Conservation (phyloP, 2,888 invertebrate genomes). For the Drosophila lutescens region DNA sequence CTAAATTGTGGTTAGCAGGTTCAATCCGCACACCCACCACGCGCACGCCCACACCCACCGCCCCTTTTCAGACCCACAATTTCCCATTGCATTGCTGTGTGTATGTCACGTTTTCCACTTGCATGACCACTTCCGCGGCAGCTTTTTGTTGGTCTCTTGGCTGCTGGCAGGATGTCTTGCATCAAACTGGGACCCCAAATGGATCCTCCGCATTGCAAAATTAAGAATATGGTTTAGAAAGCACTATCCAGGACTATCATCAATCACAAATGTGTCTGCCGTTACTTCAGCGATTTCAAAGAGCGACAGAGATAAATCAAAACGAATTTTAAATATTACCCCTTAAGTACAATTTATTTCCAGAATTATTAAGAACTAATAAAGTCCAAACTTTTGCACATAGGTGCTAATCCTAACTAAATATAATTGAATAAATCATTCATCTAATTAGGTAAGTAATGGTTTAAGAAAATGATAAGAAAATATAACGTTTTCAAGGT, state of each 20-base stretch:
- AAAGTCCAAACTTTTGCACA: no score
- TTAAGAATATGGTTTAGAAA: constrained; percentile 5
- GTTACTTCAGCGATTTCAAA: not conserved
- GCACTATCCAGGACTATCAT: not conserved
- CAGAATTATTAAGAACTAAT: no score
- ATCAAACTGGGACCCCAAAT: not conserved
- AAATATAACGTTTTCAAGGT: no score
- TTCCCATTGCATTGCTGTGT: constrained; percentile 13
- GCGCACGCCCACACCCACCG: not conserved
- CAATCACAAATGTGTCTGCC: not conserved
- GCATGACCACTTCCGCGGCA: constrained; percentile 52
- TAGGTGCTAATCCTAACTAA: no score
- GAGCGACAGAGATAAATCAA: no score
- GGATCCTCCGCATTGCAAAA: not conserved
- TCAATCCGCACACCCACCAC: constrained; percentile 41
- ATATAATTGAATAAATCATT: no score
- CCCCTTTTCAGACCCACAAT: constrained; percentile 5
- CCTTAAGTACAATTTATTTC: no score
- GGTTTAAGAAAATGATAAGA: no score
- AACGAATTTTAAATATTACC: no score
- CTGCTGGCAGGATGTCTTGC: constrained; percentile 23
- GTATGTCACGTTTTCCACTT: constrained; percentile 54
- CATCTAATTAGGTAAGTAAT: no score
- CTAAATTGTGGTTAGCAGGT: constrained; percentile 61
- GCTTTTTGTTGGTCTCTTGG: constrained; percentile 45